phyloP scores from a whole-genome alignment of 2,113 vertebrate species.

The Fregetta grallaria region DNA sequence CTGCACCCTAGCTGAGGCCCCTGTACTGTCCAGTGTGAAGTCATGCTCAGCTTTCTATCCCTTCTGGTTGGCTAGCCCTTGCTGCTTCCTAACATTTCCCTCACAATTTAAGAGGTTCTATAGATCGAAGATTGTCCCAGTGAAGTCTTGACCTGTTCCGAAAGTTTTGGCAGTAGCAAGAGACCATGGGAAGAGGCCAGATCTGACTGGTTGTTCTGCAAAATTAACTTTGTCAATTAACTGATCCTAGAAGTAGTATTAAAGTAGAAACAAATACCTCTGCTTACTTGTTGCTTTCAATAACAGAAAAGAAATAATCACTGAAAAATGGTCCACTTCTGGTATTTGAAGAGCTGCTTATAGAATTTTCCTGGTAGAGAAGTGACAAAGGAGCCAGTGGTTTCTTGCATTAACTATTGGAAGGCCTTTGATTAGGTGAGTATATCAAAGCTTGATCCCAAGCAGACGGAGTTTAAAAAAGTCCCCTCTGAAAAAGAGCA shows the following conservation, averaged over 20 bases:
- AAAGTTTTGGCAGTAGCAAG: not conserved
- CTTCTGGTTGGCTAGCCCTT: not conserved
- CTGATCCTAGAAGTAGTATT: not conserved
- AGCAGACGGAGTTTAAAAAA: not conserved
- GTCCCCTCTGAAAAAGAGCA: not conserved
- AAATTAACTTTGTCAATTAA: not conserved
- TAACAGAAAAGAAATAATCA: not conserved
- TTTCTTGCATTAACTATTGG: not conserved
- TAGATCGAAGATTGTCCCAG: not conserved
- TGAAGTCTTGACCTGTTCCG: not conserved
- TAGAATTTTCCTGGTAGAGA: not conserved
- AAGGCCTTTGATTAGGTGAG: not conserved
- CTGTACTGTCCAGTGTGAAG: not conserved
- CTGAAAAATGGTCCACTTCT: rapidly evolving
- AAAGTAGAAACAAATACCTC: not conserved
- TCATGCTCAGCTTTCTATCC: not conserved
- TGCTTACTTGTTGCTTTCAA: not conserved
- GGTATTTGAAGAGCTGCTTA: not conserved
- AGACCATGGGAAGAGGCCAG: not conserved
- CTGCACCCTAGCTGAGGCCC: not conserved
- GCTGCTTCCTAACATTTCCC: not conserved
- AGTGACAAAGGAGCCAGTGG: not conserved
- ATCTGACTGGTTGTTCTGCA: not conserved
- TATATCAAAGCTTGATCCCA: not conserved
- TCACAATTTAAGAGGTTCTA: not conserved